Evolutionary conservation across 2,888 invertebrate species (phyloP).

Genomic region (Lomographa bimaculata): DNA sequence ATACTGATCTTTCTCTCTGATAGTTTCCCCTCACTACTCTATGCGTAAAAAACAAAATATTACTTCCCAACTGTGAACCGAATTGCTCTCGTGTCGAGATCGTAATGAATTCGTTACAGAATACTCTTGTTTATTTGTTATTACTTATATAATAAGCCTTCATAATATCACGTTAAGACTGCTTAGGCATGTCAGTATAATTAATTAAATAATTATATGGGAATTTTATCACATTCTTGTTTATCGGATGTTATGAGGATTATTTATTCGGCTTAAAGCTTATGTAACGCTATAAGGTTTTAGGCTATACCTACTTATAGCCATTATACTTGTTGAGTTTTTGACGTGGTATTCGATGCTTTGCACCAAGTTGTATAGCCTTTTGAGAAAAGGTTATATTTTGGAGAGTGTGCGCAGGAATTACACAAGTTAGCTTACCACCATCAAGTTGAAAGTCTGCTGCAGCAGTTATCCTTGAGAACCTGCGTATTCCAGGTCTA

Average conservation of each 20-base stretch:
- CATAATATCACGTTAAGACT: conserved; percentile 38
- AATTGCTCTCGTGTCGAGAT: conserved; percentile 71
- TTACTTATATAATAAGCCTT: conserved; percentile 42
- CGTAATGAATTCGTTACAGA: conserved; percentile 69
- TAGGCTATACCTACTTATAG: too few relatives aligned
- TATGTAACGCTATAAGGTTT: too few relatives aligned
- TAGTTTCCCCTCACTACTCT: conserved; percentile 24
- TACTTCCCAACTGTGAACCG: conserved; percentile 73
- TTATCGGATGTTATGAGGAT: conserved; percentile 6
- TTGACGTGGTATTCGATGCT: too few relatives aligned
- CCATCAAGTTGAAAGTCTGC: too few relatives aligned
- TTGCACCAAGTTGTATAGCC: too few relatives aligned
- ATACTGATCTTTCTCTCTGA: neutral
- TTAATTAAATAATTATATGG: conserved; percentile 24
- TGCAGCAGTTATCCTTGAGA: too few relatives aligned
- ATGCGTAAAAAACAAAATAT: conserved; percentile 61
- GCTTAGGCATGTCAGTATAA: conserved; percentile 18
- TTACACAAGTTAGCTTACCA: too few relatives aligned
- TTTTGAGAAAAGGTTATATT: too few relatives aligned
- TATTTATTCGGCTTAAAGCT: too few relatives aligned
- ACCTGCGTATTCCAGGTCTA: too few relatives aligned
- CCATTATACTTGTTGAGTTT: too few relatives aligned
- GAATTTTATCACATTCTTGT: conserved; percentile 1
- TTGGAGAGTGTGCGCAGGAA: too few relatives aligned
- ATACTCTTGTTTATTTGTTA: conserved; percentile 41